Base-by-base conservation (phyloP, 2,888 invertebrate genomes). In the Zaprionus lineosus region DNA sequence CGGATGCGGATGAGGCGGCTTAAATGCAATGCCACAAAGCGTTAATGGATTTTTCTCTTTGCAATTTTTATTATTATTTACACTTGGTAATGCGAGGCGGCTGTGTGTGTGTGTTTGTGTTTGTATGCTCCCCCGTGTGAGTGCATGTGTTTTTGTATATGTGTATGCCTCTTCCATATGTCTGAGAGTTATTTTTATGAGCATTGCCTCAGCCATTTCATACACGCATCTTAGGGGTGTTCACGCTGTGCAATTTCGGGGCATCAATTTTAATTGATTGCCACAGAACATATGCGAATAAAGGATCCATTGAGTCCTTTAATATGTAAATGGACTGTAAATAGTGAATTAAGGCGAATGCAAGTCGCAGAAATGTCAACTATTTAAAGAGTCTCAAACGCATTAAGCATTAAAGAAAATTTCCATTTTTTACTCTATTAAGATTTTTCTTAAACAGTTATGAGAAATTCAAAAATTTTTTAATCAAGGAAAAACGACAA, bases 21-120 rank as follows among this genome's bases (percentile, higher is more conserved):
- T 81, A 81, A 81, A 84, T 81, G 82, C 82, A 86, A 72, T 86
- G 68, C 83, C 83, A 84, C 85, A 79, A 79, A 85, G 84, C 81
- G 81, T 85, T 79, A 79, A 79, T 79, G 78, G 84, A 83, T 86
- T 81, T 70, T 77, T 59, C 51, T 57, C 34, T 43, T 66, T 37
- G 81, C 81, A 62, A 76, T 76, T 85, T 84, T 71, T 70, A 67
- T 83, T 85, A 79, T 75, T 83, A 73, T 79, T 85, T 85, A 72
- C 79, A 69, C 86, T 79, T 70, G 65, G 84, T 63, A 78, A 65
- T 76, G 72, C 60, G 60, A 57, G 44, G 34, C 41, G 44, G 37
- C 41, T 40, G 33, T 34, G 28, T 41, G 51, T 26, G 24, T 41
- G 15, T 39, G n/a, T 31, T 24, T 44, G 16, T 48, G 29, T 58